A percentile compares a stretch with the other conserved stretches of the same genome.
Evolutionary conservation across 1,140 invertebrate species (phyloP).

Genomic region (Anoplolepis gracilipes): DNA sequence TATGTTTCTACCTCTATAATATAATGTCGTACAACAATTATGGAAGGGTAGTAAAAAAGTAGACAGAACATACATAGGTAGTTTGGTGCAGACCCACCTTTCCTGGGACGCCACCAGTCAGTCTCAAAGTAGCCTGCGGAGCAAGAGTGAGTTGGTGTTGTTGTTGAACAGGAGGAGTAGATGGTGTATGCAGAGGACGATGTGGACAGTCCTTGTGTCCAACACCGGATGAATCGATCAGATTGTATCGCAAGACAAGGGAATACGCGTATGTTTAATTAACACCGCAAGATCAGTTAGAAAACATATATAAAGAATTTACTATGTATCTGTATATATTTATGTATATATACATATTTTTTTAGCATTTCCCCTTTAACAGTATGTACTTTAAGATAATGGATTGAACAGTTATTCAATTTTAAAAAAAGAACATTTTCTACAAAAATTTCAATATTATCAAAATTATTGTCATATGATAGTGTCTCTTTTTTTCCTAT

Average conservation of each 20-base stretch:
- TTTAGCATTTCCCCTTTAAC: not conserved
- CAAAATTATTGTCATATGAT: not conserved
- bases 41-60: constrained; percentile 81
- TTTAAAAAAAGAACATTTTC: constrained; percentile 9
- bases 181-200: constrained; percentile 94
- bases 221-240: constrained; percentile 83
- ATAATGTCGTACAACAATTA: constrained; percentile 76
- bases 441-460: not conserved
- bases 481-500: not conserved
- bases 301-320: constrained; percentile 62
- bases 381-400: constrained; percentile 4
- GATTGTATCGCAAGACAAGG: constrained; percentile 81
- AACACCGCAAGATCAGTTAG: constrained; percentile 83
- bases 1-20: constrained; percentile 78
- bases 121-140: constrained; percentile 96
- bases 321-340: constrained; percentile 10
- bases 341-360: not conserved
- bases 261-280: constrained; percentile 82
- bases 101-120: constrained; percentile 97
- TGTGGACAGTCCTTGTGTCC: constrained; percentile 93
- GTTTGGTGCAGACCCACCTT: constrained; percentile 92
- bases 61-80: constrained; percentile 86
- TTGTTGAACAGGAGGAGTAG: constrained; percentile 85
- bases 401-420: constrained; percentile 42
- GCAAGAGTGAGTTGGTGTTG: constrained; percentile 86